Evolutionary conservation across 2,888 invertebrate species (phyloP), one percentile per base, ranked within the genome.

Genomic region (Chrysolina oricalcia): DNA sequence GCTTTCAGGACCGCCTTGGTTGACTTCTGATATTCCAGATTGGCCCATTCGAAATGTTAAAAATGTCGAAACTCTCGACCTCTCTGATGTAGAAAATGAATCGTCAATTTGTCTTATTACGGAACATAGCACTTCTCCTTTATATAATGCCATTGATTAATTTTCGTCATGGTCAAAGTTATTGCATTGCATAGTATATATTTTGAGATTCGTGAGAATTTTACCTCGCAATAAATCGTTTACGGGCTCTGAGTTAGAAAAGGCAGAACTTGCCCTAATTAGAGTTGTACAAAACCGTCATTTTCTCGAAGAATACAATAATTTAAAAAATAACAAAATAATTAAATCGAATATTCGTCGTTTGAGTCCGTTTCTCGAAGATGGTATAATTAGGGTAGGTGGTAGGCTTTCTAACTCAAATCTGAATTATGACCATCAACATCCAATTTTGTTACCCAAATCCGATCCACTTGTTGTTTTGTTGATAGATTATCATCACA

Each of bases 101-200:
- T 4, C 43, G n/a, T 11, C 41, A 27, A 17, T 41, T 17, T n/a
- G 27, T 19, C 17, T 17, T 59, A 5, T 40, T 15, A 17, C 23
- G 9, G 35, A 41, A 8, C 4, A 63, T 11, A 9, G 15, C 2
- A 9, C 1, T 2, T 50, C 27, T 19, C 70, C 70, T 2, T 43
- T 70, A 10, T 70, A 70, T 63, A 46, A 6, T n/a, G 41, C 62
- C 17, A 70, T 70, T 46, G 8, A 62, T 9, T 27, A 46, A 43
- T 63, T 62, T 46, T 70, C 63, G 21, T 63, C 46, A 5, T 69
- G 69, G 56, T 59, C 56, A 10, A 69, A 53, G 40, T 69, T 59
- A 59, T 43, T 69, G 8, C 56, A 41, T 13, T 56, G 56, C 23
- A 59, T 27, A 1, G 21, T 59, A 46, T 56, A n/a, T 59, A 59